phyloP scores from a whole-genome alignment of 2,113 vertebrate genomes.

The Eublepharis macularius region DNA sequence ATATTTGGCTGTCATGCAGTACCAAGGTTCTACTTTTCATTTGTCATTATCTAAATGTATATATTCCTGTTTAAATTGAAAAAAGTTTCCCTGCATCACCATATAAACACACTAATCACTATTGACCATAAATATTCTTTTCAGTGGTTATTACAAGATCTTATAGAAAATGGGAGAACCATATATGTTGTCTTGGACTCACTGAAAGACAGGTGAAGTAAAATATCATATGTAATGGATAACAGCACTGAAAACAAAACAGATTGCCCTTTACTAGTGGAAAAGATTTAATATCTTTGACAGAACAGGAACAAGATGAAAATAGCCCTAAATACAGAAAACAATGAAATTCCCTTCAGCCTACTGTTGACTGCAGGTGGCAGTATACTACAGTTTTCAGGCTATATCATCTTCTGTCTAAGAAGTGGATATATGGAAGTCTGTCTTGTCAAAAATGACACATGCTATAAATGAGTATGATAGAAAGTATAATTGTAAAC shows the following conservation, averaged over 20 bases:
- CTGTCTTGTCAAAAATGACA: neutral
- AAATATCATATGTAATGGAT: too few species aligned
- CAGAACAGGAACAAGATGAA: neutral
- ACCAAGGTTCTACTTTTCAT: conserved; percentile 24
- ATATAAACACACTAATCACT: neutral
- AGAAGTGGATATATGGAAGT: neutral
- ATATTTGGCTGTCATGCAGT: conserved; percentile 15
- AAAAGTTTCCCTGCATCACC: neutral
- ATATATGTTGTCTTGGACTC: too few species aligned
- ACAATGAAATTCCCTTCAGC: neutral
- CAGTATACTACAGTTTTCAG: neutral
- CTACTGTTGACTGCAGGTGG: conserved; percentile 19
- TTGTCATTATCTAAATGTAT: neutral
- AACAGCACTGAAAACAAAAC: neutral
- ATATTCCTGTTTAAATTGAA: neutral
- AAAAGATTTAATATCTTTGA: neutral
- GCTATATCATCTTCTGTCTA: neutral
- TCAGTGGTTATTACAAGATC: neutral
- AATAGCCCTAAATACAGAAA: neutral
- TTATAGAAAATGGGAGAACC: neutral
- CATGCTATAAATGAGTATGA: neutral
- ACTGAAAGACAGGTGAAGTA: too few species aligned
- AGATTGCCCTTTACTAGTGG: neutral
- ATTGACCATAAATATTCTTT: neutral
- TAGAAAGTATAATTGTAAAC: neutral